A percentile compares a stretch with the other conserved stretches of the same genome.
Evolutionary conservation across 2,888 invertebrate genomes (phyloP).

Genomic region (Chromoteleia sp.): DNA sequence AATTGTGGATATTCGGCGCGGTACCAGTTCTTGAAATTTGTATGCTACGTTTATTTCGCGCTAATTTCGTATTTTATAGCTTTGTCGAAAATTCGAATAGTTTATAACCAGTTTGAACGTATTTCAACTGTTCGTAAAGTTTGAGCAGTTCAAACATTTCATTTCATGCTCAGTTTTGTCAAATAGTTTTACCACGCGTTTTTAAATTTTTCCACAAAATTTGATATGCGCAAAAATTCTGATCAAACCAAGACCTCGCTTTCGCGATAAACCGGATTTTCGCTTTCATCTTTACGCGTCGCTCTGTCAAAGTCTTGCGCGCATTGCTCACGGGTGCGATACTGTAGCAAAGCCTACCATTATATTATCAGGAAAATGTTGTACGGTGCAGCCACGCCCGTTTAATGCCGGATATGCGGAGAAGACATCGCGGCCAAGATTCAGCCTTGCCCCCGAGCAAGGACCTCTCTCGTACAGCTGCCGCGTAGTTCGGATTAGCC

Average conservation of each 20-base stretch:
- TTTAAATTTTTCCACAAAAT: too few species aligned
- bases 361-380: constrained; percentile 74
- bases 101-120: too few species aligned
- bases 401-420: constrained; percentile 64
- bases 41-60: background rate
- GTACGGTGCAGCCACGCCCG: constrained; percentile 69
- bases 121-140: too few species aligned
- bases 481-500: constrained; percentile 57
- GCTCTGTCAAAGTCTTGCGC: constrained; percentile 54
- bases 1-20: constrained; percentile 4
- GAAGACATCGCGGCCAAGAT: constrained; percentile 63
- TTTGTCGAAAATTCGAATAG: too few species aligned
- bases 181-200: too few species aligned
- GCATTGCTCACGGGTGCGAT: constrained; percentile 72
- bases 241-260: constrained; percentile 17
- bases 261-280: constrained; percentile 54
- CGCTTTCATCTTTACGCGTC: constrained; percentile 55
- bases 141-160: too few species aligned
- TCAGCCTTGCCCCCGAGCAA: constrained; percentile 65
- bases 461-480: constrained; percentile 58
- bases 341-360: constrained; percentile 61
- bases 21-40: background rate
- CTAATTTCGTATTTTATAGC: too few species aligned
- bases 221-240: constrained; percentile 13
- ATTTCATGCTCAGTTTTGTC: too few species aligned